Percentiles rank a stretch among this genome's conserved stretches.
Evolutionary conservation across 2,888 invertebrate species (phyloP).

Genomic region (Polietes domitor): DNA sequence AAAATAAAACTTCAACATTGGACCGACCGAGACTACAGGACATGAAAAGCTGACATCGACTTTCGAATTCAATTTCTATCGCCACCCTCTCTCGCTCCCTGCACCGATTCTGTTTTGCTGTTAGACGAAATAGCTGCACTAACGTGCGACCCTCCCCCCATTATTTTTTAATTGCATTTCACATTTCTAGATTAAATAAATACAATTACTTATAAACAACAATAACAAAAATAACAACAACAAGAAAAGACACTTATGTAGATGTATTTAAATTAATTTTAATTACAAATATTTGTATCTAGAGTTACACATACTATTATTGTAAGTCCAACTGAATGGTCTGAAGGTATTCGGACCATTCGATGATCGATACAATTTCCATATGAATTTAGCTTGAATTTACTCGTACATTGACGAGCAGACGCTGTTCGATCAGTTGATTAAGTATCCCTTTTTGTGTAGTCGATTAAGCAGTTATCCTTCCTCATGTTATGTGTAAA

Average conservation of each 20-base stretch:
- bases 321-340: background rate
- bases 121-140: background rate
- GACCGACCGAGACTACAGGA: background rate
- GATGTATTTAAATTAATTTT: conserved; percentile 2
- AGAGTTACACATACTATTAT: background rate
- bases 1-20: background rate
- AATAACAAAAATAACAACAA: background rate
- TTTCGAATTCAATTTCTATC: background rate
- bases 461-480: conserved; percentile 12
- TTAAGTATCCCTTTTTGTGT: conserved; percentile 5
- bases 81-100: background rate
- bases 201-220: background rate
- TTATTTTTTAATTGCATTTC: background rate
- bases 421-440: background rate
- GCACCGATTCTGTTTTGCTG: background rate
- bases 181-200: background rate
- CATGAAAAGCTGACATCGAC: background rate
- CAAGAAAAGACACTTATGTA: conserved; percentile 31
- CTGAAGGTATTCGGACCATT: background rate
- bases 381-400: conserved; percentile 36
- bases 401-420: background rate
- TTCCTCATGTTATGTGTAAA: conserved; percentile 16
- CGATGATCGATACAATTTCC: background rate
- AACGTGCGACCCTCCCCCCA: background rate
- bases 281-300: background rate